phyloP scores from a whole-genome alignment of 2,888 invertebrate species.

The Amblyteles armatorius region DNA sequence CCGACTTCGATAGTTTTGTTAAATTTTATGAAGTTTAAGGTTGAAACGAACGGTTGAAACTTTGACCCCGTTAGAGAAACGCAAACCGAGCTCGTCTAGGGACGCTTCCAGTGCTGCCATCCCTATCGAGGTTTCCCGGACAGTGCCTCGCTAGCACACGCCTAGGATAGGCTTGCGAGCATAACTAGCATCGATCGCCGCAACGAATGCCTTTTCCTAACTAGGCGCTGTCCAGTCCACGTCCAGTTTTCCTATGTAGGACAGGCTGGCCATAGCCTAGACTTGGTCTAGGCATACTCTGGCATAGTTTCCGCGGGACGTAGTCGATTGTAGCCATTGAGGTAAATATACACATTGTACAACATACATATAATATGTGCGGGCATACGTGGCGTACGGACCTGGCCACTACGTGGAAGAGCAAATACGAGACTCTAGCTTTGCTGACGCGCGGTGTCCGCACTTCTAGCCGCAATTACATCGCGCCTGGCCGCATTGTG shows the following conservation, averaged over 20 bases:
- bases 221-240: not conserved
- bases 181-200: not conserved
- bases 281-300: not conserved
- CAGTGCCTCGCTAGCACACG: not conserved
- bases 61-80: not conserved
- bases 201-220: not conserved
- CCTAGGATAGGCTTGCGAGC: not conserved
- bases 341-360: conserved; percentile 42
- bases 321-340: not conserved
- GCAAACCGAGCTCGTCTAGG: not conserved
- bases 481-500: conserved; percentile 68
- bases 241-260: not conserved
- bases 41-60: not conserved
- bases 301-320: not conserved
- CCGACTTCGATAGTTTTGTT: not conserved
- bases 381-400: conserved; percentile 13
- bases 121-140: not conserved
- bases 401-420: conserved; percentile 46
- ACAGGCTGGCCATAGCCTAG: not conserved
- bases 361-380: conserved; percentile 52
- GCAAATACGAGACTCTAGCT: conserved; percentile 65
- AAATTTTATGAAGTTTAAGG: not conserved
- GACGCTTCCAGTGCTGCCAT: not conserved
- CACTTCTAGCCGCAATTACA: conserved; percentile 75
- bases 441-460: conserved; percentile 73